These are phyloP conservation scores for Coregonus suidteri DNA, from an alignment of 2,797 vertebrate genomes.

Conservation along the genomic window DNA sequence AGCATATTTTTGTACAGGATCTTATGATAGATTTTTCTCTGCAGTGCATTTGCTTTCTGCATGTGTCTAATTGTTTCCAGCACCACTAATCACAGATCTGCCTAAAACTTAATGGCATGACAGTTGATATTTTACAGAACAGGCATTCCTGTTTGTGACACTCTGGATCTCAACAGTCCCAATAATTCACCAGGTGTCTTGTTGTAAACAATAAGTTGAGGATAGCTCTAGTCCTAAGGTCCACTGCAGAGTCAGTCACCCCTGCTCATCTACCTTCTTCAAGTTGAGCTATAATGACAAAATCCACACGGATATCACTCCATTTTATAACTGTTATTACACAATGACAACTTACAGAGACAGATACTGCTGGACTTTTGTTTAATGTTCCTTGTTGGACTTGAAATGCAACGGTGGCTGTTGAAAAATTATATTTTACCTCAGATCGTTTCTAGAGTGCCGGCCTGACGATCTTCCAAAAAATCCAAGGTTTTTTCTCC, in stretches of 20 bases:
- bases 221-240: background rate
- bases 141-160: constrained; percentile 2
- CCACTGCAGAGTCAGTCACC: background rate
- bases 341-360: background rate
- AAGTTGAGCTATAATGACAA: background rate
- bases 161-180: background rate
- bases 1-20: constrained; percentile 10
- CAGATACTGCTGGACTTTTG: constrained; percentile 5
- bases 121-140: background rate
- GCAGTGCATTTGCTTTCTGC: background rate
- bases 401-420: constrained; percentile 25
- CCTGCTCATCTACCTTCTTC: background rate
- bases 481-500: constrained; percentile 35
- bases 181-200: background rate
- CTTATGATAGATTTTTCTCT: background rate
- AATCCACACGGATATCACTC: background rate
- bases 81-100: background rate
- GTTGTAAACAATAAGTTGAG: background rate
- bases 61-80: background rate
- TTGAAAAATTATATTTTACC: constrained; percentile 53
- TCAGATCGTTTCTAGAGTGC: constrained; percentile 53
- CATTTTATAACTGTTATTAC: constrained; percentile 1
- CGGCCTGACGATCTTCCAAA: constrained; percentile 33
- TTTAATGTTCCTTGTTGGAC: constrained; percentile 12
- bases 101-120: background rate